Evolutionary conservation across 2,113 vertebrate species (phyloP), one percentile per base, ranked within the genome.

Genomic region (Copsychus sechellarum): DNA sequence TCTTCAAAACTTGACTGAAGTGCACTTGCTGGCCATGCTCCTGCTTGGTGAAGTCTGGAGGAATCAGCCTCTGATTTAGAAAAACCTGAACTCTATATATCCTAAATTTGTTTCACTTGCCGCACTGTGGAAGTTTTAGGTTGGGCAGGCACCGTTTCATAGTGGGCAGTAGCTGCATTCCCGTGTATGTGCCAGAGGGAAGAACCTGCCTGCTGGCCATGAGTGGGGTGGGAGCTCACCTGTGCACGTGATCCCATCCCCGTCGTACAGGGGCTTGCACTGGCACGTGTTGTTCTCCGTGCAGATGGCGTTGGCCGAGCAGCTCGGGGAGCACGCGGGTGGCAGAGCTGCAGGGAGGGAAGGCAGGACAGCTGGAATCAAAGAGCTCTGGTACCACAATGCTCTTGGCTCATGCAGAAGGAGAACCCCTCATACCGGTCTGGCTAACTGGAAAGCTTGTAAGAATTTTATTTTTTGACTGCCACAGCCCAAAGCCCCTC

Each of bases 181-280:
- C 5, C 8, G 42, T 11, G 29, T 6, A 0, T 0, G 12, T 25
- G 78, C 18, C 31, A n/a, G 54, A 69, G 77, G 42, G 22, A 23
- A 64, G 42, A 31, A 8, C 5, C 12, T 38, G 34, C 18, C 25
- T 56, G 19, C 43, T 26, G 3, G 24, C 31, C 6, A 8, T n/a
- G 54, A 5, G 31, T 18, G 8, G 17, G 28, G 6, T 45, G 4
- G 29, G 48, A 53, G 57, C 96, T 93, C 95, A 99, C 99, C 98
- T 97, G 95, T 98, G 90, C 99, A 99, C 0, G 97, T 99, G 76
- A 98, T 62, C 13, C 99, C 99, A 0, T 99, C 99, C n/a, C 99
- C 99, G 2, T 98, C 83, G 6, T 99, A 99, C 51, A 98, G 94
- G 1, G 98, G 98, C 71, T 97, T 97, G 96, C 99, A 99, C 76